phyloP scores from a whole-genome alignment of 1,140 invertebrate species.

The Rhyacophila brunnea region DNA sequence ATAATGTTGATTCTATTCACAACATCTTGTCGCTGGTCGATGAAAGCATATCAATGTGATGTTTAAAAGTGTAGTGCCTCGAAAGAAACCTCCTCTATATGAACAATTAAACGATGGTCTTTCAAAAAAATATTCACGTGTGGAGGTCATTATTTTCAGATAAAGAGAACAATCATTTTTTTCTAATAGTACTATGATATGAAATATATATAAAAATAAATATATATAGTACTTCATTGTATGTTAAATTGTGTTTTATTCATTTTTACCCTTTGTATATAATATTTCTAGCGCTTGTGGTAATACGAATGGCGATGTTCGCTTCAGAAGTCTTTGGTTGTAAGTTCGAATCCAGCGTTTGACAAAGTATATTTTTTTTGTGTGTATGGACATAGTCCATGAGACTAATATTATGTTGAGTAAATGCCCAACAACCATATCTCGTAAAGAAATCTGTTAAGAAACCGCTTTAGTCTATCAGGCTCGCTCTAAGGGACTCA shows the following conservation, averaged over 20 bases:
- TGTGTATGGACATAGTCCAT: too few species aligned
- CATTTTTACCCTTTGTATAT: too few species aligned
- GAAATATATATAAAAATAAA: conserved; percentile 22
- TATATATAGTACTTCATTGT: conserved; percentile 12
- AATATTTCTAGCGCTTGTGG: too few species aligned
- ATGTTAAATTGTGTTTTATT: conserved; percentile 16
- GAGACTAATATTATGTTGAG: too few species aligned
- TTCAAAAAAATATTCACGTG: not conserved
- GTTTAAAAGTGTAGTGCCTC: conserved; percentile 34
- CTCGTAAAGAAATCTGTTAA: too few species aligned
- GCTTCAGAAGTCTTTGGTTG: too few species aligned
- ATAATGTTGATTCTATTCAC: conserved; percentile 2
- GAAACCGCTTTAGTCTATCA: too few species aligned
- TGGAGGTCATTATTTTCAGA: conserved; percentile 20
- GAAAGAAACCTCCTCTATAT: conserved; percentile 14
- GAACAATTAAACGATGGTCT: not conserved
- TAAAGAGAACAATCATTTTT: conserved; percentile 33
- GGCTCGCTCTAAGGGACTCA: too few species aligned
- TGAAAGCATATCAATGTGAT: conserved; percentile 37
- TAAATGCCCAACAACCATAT: too few species aligned
- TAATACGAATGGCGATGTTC: too few species aligned
- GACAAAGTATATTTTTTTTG: too few species aligned
- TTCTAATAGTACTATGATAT: conserved; percentile 28
- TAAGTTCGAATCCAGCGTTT: too few species aligned
- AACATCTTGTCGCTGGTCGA: conserved; percentile 32